Conservation (phyloP, 2,888 invertebrate species). For the Epinotia nisella region DNA sequence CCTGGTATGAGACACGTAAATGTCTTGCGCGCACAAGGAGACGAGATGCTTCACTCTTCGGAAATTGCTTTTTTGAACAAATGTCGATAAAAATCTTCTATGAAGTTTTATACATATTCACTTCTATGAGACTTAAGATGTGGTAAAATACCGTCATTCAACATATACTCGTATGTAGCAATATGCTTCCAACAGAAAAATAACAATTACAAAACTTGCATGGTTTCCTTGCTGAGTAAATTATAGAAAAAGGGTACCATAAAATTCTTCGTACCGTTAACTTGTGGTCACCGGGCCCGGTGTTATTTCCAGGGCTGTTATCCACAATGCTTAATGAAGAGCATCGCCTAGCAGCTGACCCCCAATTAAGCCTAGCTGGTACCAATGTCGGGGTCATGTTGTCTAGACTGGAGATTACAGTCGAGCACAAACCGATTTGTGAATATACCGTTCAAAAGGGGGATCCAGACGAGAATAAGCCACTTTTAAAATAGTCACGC, state of each 20-base stretch:
- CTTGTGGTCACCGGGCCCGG: constrained; percentile 5
- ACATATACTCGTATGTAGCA: neutral
- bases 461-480: constrained; percentile 13
- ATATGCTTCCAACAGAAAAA: neutral
- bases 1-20: too few species aligned
- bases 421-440: neutral
- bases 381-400: neutral
- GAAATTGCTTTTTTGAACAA: too few species aligned
- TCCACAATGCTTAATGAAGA: neutral
- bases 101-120: too few species aligned
- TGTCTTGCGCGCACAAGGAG: too few species aligned
- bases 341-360: neutral
- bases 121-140: too few species aligned
- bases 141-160: too few species aligned
- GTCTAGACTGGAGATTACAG: neutral
- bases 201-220: neutral
- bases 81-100: too few species aligned
- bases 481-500: constrained; percentile 14
- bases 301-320: constrained; percentile 24
- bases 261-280: constrained; percentile 19
- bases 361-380: neutral
- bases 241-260: neutral
- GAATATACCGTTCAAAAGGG: constrained; percentile 7
- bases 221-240: constrained; percentile 10
- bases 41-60: too few species aligned